Percentiles rank a stretch among this genome's conserved stretches.
These are phyloP conservation scores for Lophura nycthemera DNA, from an alignment of 2,113 vertebrate genomes.

Conservation along the genomic window DNA sequence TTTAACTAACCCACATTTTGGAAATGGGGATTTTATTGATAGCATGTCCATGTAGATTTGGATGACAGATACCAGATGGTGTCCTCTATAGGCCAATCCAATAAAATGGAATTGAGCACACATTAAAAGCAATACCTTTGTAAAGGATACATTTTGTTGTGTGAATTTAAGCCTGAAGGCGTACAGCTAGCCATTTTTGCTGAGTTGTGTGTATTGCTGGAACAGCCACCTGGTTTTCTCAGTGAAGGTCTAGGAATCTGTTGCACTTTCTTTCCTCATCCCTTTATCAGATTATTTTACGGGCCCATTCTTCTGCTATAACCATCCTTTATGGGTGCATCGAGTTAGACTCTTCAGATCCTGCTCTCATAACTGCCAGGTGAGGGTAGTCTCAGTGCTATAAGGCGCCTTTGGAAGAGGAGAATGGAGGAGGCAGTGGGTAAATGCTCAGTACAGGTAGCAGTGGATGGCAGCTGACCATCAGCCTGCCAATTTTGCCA, in stretches of 20 bases:
- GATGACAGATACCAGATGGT: slow-evolving; percentile 55
- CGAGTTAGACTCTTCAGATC: background rate
- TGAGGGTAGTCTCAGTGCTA: slow-evolving; percentile 8
- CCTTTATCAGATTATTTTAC: slow-evolving; percentile 16
- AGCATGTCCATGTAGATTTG: slow-evolving; percentile 36
- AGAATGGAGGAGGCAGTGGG: background rate
- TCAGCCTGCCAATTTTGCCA: background rate
- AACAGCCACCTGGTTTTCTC: background rate
- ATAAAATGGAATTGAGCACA: slow-evolving; percentile 57
- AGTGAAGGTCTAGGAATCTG: slow-evolving; percentile 15
- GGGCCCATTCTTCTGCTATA: background rate
- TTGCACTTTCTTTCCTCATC: background rate
- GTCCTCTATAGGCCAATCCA: slow-evolving; percentile 54
- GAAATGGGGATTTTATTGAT: slow-evolving; percentile 45
- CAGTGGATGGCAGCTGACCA: background rate
- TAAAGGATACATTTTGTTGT: slow-evolving; percentile 21
- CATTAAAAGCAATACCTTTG: slow-evolving; percentile 51
- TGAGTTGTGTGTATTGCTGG: slow-evolving; percentile 13
- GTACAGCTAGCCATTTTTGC: slow-evolving; percentile 22
- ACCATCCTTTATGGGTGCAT: background rate
- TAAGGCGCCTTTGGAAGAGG: background rate
- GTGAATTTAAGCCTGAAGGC: slow-evolving; percentile 39
- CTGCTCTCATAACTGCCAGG: background rate
- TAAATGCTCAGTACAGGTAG: background rate
- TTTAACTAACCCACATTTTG: slow-evolving; percentile 33